Percentiles rank a stretch among this genome's conserved stretches.
Conservation (phyloP, 2,888 invertebrate genomes). For the Pyralis farinalis region DNA sequence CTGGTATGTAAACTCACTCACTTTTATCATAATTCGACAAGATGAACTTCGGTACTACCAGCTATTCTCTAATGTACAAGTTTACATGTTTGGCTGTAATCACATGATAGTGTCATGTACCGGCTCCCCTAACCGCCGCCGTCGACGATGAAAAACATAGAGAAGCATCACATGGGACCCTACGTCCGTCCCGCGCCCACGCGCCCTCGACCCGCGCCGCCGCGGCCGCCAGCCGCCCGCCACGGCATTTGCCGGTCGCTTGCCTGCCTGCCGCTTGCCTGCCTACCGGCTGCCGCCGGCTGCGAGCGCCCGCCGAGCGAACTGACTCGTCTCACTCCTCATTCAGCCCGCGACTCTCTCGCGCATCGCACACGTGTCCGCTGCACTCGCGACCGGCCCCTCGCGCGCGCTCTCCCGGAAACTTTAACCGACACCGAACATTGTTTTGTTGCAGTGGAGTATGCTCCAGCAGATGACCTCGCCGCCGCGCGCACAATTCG, state of each 20-base stretch:
- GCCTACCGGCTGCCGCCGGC: constrained; percentile 12
- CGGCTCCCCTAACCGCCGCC: constrained; percentile 37
- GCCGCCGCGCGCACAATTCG: constrained; percentile 72
- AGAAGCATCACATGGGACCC: constrained; percentile 51
- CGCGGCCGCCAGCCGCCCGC: constrained; percentile 43
- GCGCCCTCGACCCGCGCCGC: constrained; percentile 44
- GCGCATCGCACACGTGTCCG: constrained; percentile 68
- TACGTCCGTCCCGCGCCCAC: constrained; percentile 63
- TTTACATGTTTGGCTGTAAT: too few species aligned
- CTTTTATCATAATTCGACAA: too few species aligned
- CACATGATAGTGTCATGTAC: too few species aligned
- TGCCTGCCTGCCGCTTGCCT: constrained; percentile 28
- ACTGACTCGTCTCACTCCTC: constrained; percentile 45
- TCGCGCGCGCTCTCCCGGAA: constrained; percentile 54
- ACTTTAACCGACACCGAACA: constrained; percentile 71
- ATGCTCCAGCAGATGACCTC: constrained; percentile 79
- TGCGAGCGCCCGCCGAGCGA: too few species aligned
- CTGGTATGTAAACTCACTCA: too few species aligned
- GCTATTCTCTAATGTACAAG: too few species aligned
- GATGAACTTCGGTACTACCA: too few species aligned
- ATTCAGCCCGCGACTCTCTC: constrained; percentile 74
- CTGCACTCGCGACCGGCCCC: constrained; percentile 41
- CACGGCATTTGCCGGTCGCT: constrained; percentile 43
- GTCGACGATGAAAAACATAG: constrained; percentile 53
- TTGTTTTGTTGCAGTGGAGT: constrained; percentile 79